Conservation (phyloP, 2,888 invertebrate species). For the Eupithecia abbreviata region DNA sequence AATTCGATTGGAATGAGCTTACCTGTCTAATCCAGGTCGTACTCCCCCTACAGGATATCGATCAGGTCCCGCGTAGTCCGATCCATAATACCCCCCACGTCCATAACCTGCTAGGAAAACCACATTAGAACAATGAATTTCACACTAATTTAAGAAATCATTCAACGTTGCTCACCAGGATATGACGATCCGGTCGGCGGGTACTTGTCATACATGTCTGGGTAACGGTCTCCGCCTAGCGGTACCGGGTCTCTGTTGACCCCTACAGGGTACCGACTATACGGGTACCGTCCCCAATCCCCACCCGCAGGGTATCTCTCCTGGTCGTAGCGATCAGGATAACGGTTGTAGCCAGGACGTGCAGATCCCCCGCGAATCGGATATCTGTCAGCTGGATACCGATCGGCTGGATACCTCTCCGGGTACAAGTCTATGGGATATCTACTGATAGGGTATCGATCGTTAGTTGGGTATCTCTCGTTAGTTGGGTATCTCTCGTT, state of each 20-base stretch:
- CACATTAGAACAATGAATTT: conserved; percentile 42
- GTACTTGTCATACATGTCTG: conserved; percentile 82
- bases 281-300: conserved; percentile 78
- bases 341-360: conserved; percentile 65
- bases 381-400: conserved; percentile 70
- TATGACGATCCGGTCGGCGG: conserved; percentile 81
- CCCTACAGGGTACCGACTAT: conserved; percentile 75
- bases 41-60: conserved; percentile 79
- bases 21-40: conserved; percentile 78
- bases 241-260: conserved; percentile 81
- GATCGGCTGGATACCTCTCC: conserved; percentile 64
- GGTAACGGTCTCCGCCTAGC: conserved; percentile 78
- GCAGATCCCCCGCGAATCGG: conserved; percentile 65
- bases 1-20: conserved; percentile 45
- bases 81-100: conserved; percentile 73
- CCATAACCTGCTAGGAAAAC: conserved; percentile 56
- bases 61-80: conserved; percentile 67
- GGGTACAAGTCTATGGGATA: conserved; percentile 72
- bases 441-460: conserved; percentile 70
- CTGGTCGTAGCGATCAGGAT: conserved; percentile 81
- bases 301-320: conserved; percentile 69
- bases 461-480: conserved; percentile 54
- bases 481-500: conserved; percentile 60
- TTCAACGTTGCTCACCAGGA: conserved; percentile 71
- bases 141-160: conserved; percentile 36